These are phyloP conservation scores for Eupithecia tripunctaria DNA, from an alignment of 2,888 invertebrate genomes.

Conservation along the genomic window DNA sequence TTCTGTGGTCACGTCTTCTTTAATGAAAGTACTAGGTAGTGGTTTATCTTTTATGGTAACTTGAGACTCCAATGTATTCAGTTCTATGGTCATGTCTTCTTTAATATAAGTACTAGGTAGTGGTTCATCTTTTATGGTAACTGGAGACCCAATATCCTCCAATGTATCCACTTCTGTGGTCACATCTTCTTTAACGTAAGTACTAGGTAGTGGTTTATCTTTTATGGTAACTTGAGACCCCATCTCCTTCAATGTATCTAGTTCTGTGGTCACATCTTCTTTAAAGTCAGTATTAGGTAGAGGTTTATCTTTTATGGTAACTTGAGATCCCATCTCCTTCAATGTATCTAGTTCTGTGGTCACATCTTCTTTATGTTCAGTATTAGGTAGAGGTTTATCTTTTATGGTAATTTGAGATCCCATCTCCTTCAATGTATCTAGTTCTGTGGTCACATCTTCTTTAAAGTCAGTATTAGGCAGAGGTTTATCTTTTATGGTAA, in stretches of 20 bases:
- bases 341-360: too few species aligned
- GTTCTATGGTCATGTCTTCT: too few species aligned
- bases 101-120: too few species aligned
- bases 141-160: too few species aligned
- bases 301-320: neutral
- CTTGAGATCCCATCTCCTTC: too few species aligned
- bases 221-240: neutral
- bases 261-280: neutral
- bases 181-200: neutral
- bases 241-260: too few species aligned
- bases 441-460: conserved; percentile 1
- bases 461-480: neutral
- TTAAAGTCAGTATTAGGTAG: neutral
- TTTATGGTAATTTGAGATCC: too few species aligned
- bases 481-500: neutral
- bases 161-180: neutral
- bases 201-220: neutral
- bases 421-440: neutral
- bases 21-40: neutral
- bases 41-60: neutral
- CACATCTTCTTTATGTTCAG: too few species aligned
- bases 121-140: neutral
- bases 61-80: too few species aligned
- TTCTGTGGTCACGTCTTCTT: neutral
- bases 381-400: neutral